Percentiles rank a stretch among this genome's conserved stretches.
phyloP scores from a whole-genome alignment of 92 coral and sea anemone species.

The Porites divaricata region DNA sequence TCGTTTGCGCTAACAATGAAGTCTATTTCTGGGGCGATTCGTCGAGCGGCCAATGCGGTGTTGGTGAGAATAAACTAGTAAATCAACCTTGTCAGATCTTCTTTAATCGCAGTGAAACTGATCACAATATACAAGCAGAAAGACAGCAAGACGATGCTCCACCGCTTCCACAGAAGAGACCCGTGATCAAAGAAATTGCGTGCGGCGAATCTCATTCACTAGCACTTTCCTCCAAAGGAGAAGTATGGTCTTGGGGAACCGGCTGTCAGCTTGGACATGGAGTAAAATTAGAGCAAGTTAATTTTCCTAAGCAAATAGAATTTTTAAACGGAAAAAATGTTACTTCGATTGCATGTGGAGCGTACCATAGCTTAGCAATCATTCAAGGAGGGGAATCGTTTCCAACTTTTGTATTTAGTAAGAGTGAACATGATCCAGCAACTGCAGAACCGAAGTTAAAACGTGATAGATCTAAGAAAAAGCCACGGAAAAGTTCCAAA shows the following conservation, averaged over 20 bases:
- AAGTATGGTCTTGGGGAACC: constrained; percentile 98
- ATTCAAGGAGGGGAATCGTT: constrained; percentile 44
- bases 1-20: constrained; percentile 75
- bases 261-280: constrained; percentile 93
- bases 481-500: constrained; percentile 15
- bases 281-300: constrained; percentile 41
- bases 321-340: constrained; percentile 81
- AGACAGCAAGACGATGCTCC: neutral
- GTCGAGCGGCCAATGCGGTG: constrained; percentile 95
- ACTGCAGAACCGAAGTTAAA: constrained; percentile 1
- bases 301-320: constrained; percentile 68
- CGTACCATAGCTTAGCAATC: constrained; percentile 92
- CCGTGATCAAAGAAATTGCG: constrained; percentile 66
- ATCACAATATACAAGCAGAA: constrained; percentile 2
- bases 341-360: constrained; percentile 81
- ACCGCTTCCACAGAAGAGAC: neutral
- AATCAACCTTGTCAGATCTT: constrained; percentile 66
- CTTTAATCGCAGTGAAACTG: constrained; percentile 50
- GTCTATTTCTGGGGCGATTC: constrained; percentile 97
- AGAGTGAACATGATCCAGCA: constrained; percentile 16
- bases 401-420: constrained; percentile 32
- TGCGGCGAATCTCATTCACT: constrained; percentile 93
- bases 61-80: constrained; percentile 66
- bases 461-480: neutral
- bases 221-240: constrained; percentile 75